Evolutionary conservation across 2,797 vertebrate species (phyloP).

Genomic region (Rhodeus uyekii): DNA sequence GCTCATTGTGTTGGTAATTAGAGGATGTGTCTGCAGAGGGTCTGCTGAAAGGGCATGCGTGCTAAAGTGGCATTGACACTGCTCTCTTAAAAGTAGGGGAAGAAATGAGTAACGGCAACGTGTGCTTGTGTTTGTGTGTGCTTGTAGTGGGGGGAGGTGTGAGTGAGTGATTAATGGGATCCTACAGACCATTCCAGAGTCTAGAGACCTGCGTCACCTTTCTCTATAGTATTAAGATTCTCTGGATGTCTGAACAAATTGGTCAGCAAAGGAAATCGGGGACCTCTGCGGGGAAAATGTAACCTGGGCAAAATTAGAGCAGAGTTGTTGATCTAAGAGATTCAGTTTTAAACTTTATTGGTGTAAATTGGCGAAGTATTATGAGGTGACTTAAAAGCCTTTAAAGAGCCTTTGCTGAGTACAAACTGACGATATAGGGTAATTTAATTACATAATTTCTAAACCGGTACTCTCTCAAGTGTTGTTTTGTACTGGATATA

Average conservation of each 20-base stretch:
- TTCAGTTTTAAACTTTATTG: slow-evolving; percentile 29
- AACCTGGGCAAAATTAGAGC: slow-evolving; percentile 8
- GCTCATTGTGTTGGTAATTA: slow-evolving; percentile 46
- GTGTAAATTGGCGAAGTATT: slow-evolving; percentile 23
- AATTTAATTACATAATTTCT: slow-evolving; percentile 34
- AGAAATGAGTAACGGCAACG: slow-evolving; percentile 13
- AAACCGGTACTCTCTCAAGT: slow-evolving; percentile 1
- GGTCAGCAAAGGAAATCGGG: slow-evolving; percentile 11
- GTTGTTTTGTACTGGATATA: slow-evolving; percentile 26
- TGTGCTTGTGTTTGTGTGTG: slow-evolving; percentile 18
- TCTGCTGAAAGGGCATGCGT: slow-evolving; percentile 26
- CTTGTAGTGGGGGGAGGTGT: slow-evolving; percentile 7
- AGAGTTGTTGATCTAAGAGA: slow-evolving; percentile 39
- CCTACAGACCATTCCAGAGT: slow-evolving; percentile 42
- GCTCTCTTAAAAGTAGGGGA: slow-evolving; percentile 28
- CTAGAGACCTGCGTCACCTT: slow-evolving; percentile 41
- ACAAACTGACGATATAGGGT: slow-evolving; percentile 30
- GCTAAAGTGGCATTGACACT: slow-evolving; percentile 23
- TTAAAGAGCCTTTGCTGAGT: not conserved
- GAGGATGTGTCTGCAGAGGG: slow-evolving; percentile 28
- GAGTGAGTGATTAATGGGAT: slow-evolving; percentile 46
- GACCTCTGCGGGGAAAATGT: slow-evolving; percentile 18
- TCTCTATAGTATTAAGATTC: slow-evolving; percentile 46
- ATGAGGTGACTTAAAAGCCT: slow-evolving; percentile 11
- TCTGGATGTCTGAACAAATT: slow-evolving; percentile 51